phyloP scores from a whole-genome alignment of 2,888 invertebrate species.

The Chrysomela aeneicollis region DNA sequence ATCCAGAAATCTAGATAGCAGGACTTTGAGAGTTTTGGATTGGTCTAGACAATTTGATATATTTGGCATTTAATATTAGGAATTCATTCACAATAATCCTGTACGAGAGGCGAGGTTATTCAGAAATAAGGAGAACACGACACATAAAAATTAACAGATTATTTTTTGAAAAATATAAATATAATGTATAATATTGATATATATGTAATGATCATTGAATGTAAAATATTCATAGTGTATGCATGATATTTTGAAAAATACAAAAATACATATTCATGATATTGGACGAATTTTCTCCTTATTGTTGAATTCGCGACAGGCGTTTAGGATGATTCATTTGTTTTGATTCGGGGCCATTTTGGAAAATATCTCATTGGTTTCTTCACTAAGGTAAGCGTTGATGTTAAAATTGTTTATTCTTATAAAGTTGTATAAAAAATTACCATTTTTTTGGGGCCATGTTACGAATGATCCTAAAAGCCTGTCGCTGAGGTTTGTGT shows the following conservation, averaged over 20 bases:
- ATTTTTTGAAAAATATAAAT: slow-evolving; percentile 62
- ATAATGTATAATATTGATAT: slow-evolving; percentile 55
- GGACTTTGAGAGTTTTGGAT: not conserved
- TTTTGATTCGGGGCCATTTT: slow-evolving; percentile 49
- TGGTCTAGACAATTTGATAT: slow-evolving; percentile 21
- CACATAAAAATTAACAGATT: slow-evolving; percentile 56
- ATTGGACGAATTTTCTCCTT: slow-evolving; percentile 59
- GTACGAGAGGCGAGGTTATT: slow-evolving; percentile 60
- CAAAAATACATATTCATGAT: slow-evolving; percentile 51
- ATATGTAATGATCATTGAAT: slow-evolving; percentile 58
- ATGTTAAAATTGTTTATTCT: slow-evolving; percentile 57
- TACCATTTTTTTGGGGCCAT: slow-evolving; percentile 53
- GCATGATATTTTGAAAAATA: slow-evolving; percentile 54
- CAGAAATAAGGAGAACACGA: slow-evolving; percentile 58
- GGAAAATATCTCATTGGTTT: slow-evolving; percentile 43
- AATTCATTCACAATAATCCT: slow-evolving; percentile 62
- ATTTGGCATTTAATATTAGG: slow-evolving; percentile 55
- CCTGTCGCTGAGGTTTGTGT: slow-evolving; percentile 54
- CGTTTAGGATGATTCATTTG: slow-evolving; percentile 50
- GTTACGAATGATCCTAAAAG: slow-evolving; percentile 50
- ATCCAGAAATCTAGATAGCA: not conserved
- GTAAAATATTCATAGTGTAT: slow-evolving; percentile 57
- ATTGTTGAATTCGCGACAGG: slow-evolving; percentile 59
- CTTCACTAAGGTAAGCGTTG: slow-evolving; percentile 47
- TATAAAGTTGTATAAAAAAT: slow-evolving; percentile 55